These are phyloP conservation scores for Abscondita cerata DNA, from an alignment of 2,888 invertebrate species.

Conservation along the genomic window DNA sequence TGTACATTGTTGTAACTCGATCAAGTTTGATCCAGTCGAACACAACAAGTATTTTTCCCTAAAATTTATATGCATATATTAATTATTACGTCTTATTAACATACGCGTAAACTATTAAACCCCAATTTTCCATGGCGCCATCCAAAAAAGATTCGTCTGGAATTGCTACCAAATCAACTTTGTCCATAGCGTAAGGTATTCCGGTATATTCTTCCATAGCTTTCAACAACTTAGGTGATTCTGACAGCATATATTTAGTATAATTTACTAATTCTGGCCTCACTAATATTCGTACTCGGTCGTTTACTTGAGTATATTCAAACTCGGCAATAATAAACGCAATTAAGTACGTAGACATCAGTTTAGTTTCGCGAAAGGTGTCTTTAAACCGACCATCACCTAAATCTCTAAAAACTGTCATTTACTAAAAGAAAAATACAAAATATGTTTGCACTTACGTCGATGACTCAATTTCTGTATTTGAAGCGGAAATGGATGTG, in stretches of 20 bases:
- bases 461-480: constrained; percentile 16
- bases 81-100: background rate
- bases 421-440: background rate
- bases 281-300: constrained; percentile 43
- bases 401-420: background rate
- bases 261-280: constrained; percentile 46
- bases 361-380: background rate
- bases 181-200: constrained; percentile 60
- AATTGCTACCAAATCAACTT: constrained; percentile 67
- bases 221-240: constrained; percentile 58
- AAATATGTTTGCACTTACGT: constrained; percentile 7
- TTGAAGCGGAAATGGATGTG: background rate
- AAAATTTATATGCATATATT: background rate
- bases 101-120: constrained; percentile 77
- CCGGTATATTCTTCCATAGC: constrained; percentile 66
- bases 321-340: constrained; percentile 77
- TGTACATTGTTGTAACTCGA: background rate
- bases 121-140: constrained; percentile 88
- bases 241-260: constrained; percentile 56
- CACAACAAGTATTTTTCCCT: constrained; percentile 1
- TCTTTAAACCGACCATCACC: background rate
- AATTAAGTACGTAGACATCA: constrained; percentile 77
- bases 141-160: background rate
- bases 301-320: constrained; percentile 45
- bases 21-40: background rate